Conservation (phyloP, 1,140 invertebrate species). For the Drosophila grimshawi region DNA sequence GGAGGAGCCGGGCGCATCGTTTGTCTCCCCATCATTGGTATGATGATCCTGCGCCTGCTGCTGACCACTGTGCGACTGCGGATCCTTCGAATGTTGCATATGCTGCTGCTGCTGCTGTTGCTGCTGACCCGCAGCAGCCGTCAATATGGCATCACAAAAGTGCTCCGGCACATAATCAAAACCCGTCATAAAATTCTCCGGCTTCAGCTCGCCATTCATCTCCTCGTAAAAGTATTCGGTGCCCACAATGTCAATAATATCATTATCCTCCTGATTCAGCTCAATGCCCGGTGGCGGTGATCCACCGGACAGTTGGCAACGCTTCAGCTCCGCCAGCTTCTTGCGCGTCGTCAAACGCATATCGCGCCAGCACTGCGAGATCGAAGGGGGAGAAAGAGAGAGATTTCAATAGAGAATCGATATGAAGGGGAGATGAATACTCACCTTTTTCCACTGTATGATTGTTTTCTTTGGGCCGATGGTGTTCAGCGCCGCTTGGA, state of each 20-base stretch:
- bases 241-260: conserved; percentile 81
- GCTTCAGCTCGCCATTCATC: conserved; percentile 81
- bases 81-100: conserved; percentile 69
- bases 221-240: conserved; percentile 83
- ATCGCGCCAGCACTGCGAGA: conserved; percentile 76
- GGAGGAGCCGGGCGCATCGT: conserved; percentile 76
- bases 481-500: conserved; percentile 78
- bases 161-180: conserved; percentile 82
- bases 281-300: conserved; percentile 80
- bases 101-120: conserved; percentile 67
- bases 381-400: not conserved
- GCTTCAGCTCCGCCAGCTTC: conserved; percentile 78
- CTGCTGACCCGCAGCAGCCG: conserved; percentile 74
- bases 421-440: not conserved
- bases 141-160: conserved; percentile 80
- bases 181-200: conserved; percentile 80
- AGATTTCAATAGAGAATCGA: not conserved
- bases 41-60: conserved; percentile 75
- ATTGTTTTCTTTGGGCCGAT: conserved; percentile 84
- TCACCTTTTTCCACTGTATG: conserved; percentile 83
- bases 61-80: conserved; percentile 59
- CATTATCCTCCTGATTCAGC: conserved; percentile 81
- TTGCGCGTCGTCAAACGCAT: conserved; percentile 81
- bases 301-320: conserved; percentile 77
- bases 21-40: conserved; percentile 77